Base-by-base conservation (phyloP, 2,113 vertebrate species). In the Istiophorus platypterus region DNA sequence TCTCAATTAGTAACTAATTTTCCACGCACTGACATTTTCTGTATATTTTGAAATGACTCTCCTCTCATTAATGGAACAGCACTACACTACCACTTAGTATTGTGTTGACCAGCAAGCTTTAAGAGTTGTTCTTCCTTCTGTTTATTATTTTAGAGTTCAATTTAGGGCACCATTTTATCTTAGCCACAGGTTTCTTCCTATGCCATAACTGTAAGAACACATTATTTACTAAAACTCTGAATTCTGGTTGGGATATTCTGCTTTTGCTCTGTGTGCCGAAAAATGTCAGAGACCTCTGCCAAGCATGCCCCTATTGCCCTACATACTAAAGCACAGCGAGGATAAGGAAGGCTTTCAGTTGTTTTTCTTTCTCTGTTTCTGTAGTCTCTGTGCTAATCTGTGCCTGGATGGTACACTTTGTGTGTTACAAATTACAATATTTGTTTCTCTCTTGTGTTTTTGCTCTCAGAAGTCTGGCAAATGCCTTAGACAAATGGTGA, bases 211-310 rank as follows among this genome's bases (percentile, higher is more conserved):
- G 69, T 72, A 20, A 57, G 57, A 76, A 73, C 66, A 57, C 63
- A 45, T 69, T 86, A 79, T 84, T 88, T 79, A 77, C 70, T 49
- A 20, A 59, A 80, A 54, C 76, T 72, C 52, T 7, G 81, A 76
- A 83, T 88, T 87, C 76, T 69, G 75, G 81, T 70, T 10, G 62
- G 51, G 66, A 76, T 89, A 37, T 63, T 73, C 83, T 85, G 76
- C 81, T 66, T 54, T 65, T 58, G 31, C 49, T 77, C 39, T 4
- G 2, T 47, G 26, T 39, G 72, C 49, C 66, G 42, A 24, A 65
- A 87, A 73, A 81, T 76, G 64, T 78, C 72, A 51, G 52, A 51
- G 64, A 81, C 88, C 24, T 73, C 47, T 90, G 72, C 47, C 61
- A 7, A 64, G 42, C 76, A 64, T 77, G 71, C 78, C 78, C 81